These are phyloP conservation scores for Drosophila lowei DNA, from an alignment of 1,140 invertebrate genomes.

Conservation along the genomic window DNA sequence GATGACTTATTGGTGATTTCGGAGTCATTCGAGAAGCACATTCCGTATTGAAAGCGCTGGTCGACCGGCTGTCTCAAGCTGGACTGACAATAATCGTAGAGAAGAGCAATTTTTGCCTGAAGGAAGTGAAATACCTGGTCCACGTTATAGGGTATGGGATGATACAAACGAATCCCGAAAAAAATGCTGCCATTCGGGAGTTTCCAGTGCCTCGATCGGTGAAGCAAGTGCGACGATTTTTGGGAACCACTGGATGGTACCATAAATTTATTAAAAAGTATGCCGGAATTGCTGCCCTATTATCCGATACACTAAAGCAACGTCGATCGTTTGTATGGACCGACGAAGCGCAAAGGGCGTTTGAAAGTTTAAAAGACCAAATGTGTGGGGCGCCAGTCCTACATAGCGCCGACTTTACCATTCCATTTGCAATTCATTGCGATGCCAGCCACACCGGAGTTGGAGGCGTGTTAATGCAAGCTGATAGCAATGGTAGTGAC, in stretches of 20 bases:
- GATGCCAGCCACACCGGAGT: no score
- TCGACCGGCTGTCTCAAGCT: background rate
- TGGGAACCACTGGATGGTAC: slow-evolving; percentile 4
- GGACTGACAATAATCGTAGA: background rate
- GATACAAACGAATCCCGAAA: background rate
- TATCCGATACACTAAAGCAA: background rate
- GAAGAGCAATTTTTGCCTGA: slow-evolving; percentile 10
- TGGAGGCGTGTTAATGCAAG: no score
- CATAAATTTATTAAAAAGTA: slow-evolving; percentile 5
- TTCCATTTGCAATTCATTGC: no score
- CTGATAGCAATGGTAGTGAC: slow-evolving; percentile 1
- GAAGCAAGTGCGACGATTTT: background rate
- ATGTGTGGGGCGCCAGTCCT: background rate
- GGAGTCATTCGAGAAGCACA: slow-evolving; percentile 5
- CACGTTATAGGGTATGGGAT: slow-evolving; percentile 1
- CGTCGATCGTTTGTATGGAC: background rate
- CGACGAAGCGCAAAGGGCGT: background rate
- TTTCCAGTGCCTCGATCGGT: background rate
- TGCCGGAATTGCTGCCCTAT: background rate
- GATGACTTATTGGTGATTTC: slow-evolving; percentile 3
- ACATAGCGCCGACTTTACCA: no score
- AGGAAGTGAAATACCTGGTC: slow-evolving; percentile 5
- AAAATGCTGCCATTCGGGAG: background rate
- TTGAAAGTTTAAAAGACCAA: slow-evolving; percentile 8
- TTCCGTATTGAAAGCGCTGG: background rate